phyloP scores from a whole-genome alignment of 2,113 vertebrate species.

The Maccullochella peelii region DNA sequence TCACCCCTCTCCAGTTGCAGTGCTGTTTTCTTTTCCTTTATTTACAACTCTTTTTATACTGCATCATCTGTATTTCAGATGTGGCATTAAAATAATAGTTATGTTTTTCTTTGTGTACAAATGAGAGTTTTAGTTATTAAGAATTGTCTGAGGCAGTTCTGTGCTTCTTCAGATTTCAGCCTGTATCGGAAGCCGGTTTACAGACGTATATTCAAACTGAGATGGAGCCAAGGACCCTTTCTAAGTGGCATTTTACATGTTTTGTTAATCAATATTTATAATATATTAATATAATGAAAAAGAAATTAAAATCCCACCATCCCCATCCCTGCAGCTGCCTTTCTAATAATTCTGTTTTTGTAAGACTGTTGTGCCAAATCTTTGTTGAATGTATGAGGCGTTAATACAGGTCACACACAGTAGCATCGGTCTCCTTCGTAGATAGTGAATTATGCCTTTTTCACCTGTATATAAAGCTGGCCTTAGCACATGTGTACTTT shows the following conservation, averaged over 20 bases:
- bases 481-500: neutral
- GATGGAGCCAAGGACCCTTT: neutral
- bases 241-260: neutral
- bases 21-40: conserved; percentile 30
- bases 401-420: neutral
- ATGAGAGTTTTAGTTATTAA: neutral
- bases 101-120: neutral
- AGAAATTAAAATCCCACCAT: neutral
- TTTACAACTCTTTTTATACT: neutral
- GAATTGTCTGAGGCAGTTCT: neutral
- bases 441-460: neutral
- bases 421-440: neutral
- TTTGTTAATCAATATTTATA: neutral
- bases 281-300: neutral
- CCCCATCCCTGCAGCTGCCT: neutral
- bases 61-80: neutral
- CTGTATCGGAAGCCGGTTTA: neutral
- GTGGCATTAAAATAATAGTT: no score
- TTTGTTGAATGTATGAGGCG: neutral
- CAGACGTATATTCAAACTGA: conserved; percentile 1
- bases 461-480: neutral
- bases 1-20: conserved; percentile 81
- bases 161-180: neutral
- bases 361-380: neutral
- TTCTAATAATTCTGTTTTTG: neutral